Evolutionary conservation across 1,140 invertebrate species (phyloP).

Genomic region (Euborellia annulipes): DNA sequence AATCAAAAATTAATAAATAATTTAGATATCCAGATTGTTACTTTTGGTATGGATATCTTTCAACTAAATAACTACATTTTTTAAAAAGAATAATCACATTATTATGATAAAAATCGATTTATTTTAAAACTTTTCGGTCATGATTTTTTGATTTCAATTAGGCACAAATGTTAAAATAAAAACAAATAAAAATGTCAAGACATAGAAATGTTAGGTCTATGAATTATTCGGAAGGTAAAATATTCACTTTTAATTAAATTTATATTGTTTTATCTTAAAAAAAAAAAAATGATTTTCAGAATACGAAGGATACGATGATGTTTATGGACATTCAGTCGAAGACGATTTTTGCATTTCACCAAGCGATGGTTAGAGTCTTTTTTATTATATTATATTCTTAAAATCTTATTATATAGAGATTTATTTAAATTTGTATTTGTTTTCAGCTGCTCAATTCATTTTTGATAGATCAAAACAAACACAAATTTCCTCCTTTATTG

Average conservation of each 20-base stretch:
- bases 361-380: conserved; percentile 41
- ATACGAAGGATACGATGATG: conserved; percentile 79
- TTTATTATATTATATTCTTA: not conserved
- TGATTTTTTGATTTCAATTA: no score
- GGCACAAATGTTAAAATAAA: no score
- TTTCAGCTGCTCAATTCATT: conserved; percentile 56
- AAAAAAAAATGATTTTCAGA: no score
- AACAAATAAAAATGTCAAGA: conserved; percentile 48
- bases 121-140: no score
- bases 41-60: no score
- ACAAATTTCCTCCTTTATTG: conserved; percentile 53
- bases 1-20: no score
- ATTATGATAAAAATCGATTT: no score
- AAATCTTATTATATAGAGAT: not conserved
- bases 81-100: no score
- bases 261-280: conserved; percentile 13
- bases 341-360: conserved; percentile 81
- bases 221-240: conserved; percentile 51
- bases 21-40: no score
- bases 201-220: conserved; percentile 59
- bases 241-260: conserved; percentile 2
- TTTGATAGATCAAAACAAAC: conserved; percentile 57
- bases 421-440: not conserved
- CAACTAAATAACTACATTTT: no score
- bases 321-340: conserved; percentile 84